phyloP scores from a whole-genome alignment of 2,888 invertebrate species.

The Ptychoptera contaminata region DNA sequence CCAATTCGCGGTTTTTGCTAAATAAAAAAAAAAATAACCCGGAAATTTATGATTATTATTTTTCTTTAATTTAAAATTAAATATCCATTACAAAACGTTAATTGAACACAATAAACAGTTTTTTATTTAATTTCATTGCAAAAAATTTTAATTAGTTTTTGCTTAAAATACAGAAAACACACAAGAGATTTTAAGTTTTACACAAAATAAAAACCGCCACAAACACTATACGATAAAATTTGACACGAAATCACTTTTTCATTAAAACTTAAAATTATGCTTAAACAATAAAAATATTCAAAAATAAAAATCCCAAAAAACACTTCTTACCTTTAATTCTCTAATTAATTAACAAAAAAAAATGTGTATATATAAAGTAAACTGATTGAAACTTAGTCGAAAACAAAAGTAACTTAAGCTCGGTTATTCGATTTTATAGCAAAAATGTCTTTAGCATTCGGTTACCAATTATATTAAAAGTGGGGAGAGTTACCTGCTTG shows the following conservation, averaged over 20 bases:
- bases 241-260: not conserved
- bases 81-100: too few species aligned
- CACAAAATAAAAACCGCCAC: too few species aligned
- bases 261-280: not conserved
- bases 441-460: not conserved
- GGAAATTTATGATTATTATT: too few species aligned
- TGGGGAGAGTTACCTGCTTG: too few species aligned
- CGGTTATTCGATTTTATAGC: slow-evolving; percentile 40
- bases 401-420: slow-evolving; percentile 32
- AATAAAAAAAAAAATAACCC: too few species aligned
- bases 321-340: slow-evolving; percentile 2
- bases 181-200: not conserved
- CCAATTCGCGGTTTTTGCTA: too few species aligned
- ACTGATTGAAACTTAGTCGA: slow-evolving; percentile 31
- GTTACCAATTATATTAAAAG: too few species aligned
- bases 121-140: not conserved
- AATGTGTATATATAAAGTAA: slow-evolving; percentile 14
- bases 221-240: too few species aligned
- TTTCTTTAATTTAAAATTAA: too few species aligned
- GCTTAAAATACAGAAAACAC: not conserved
- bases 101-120: too few species aligned
- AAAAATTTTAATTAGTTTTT: not conserved
- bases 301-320: not conserved
- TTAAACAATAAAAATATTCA: not conserved
- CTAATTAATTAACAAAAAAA: not conserved